Evolutionary conservation across 2,797 vertebrate species (phyloP), one percentile per base, ranked within the genome.

Genomic region (Cryptoblepharus egeriae): DNA sequence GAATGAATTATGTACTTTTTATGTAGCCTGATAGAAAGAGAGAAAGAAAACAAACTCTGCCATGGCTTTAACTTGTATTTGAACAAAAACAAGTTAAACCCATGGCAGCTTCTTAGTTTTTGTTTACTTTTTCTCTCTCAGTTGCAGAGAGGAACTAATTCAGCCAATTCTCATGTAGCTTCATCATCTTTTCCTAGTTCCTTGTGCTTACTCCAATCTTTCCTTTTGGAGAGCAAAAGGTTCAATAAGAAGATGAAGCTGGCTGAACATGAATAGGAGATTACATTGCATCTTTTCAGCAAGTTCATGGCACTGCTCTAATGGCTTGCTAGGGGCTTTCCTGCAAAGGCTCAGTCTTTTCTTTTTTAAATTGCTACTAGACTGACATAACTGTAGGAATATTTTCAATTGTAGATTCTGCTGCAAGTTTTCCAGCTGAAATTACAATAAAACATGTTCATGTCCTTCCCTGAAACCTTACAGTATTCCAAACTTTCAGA

Each of bases 1-100:
- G 77, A 77, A 77, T 73, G 52, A 72, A 81, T 81, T 39, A 58
- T 49, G 52, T 30, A 65, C 57, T 52, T 52, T 58, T 83, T 45
- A 37, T 77, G 37, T 20, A 20, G 39, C 37, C 57, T 69, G 39
- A 55, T 67, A 57, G 26, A 42, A 32, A 42, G 39, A 42, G 39
- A 42, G 39, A 52, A 52, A 52, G 49, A 15, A 52, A 16, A 52
- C 49, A 52, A 65, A 7, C 13, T 24, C 55, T 26, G 60, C 22
- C 30, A 37, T 61, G 39, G 37, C 32, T 52, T 69, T 39, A 26
- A 64, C 39, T 45, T 65, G 39, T 39, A 68, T 4, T n/a, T 24
- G 30, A 52, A 60, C 64, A 69, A 35, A 28, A 32, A n/a, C n/a
- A n/a, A n/a, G n/a, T n/a, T n/a, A n/a, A n/a, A n/a, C n/a, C n/a